Evolutionary conservation across 2,888 invertebrate species (phyloP).

Genomic region (Heteromyza rotundicornis): DNA sequence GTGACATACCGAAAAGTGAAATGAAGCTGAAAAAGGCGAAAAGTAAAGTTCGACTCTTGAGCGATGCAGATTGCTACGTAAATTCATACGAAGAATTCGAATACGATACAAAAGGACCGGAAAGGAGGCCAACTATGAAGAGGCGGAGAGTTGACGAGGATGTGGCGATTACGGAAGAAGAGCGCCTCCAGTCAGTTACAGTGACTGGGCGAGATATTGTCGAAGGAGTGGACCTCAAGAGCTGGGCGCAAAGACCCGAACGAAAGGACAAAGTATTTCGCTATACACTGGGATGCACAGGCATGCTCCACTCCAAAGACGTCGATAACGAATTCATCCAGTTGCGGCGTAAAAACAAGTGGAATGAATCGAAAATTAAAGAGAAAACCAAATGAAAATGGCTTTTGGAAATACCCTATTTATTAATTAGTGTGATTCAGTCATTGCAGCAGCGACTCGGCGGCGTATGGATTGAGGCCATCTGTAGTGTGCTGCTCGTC

Average conservation of each 20-base stretch:
- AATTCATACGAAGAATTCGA: conserved; percentile 45
- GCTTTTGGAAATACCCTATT: conserved; percentile 23
- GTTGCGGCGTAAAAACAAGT: conserved; percentile 43
- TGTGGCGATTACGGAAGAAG: conserved; percentile 15
- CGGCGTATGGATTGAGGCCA: no score
- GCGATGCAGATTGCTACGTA: conserved; percentile 42
- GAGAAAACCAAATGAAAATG: no score
- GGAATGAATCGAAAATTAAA: conserved; percentile 50
- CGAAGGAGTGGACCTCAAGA: conserved; percentile 33
- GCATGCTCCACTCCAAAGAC: conserved; percentile 34
- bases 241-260: conserved; percentile 39
- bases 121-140: conserved; percentile 41
- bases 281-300: conserved; percentile 36
- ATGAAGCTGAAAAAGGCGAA: conserved; percentile 7
- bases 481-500: no score
- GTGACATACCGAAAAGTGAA: not conserved
- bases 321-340: conserved; percentile 45
- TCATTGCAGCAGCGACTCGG: no score
- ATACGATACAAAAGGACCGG: conserved; percentile 35
- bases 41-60: conserved; percentile 40
- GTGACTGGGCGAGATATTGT: conserved; percentile 41
- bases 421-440: no score
- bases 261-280: conserved; percentile 40
- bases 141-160: conserved; percentile 32
- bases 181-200: conserved; percentile 26